Percentiles rank a stretch among this genome's conserved stretches.
These are phyloP conservation scores for Peromyscus nudipes DNA, from an alignment of 2,797 vertebrate species.

Conservation along the genomic window DNA sequence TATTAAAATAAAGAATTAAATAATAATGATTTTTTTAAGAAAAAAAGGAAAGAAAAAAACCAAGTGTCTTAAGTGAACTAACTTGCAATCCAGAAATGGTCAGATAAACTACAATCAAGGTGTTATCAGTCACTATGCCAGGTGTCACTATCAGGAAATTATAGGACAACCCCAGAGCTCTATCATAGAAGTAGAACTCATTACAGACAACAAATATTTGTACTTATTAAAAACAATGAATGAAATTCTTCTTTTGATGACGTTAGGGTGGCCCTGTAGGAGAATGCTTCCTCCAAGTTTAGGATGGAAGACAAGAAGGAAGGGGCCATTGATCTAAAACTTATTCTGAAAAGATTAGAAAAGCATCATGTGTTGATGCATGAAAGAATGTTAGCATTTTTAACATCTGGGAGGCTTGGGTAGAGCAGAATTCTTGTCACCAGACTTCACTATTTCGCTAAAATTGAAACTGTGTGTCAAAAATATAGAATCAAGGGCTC, in stretches of 20 bases:
- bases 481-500: conserved; percentile 36
- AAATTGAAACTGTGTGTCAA: conserved; percentile 5
- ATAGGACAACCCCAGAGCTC: neutral
- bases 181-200: neutral
- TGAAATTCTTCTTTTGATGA: neutral
- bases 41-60: neutral
- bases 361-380: neutral
- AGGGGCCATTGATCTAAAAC: neutral
- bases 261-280: neutral
- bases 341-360: neutral
- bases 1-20: neutral
- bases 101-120: conserved; percentile 23
- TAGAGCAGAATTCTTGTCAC: neutral
- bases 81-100: neutral
- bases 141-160: neutral
- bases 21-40: neutral
- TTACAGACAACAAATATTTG: neutral
- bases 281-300: neutral
- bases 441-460: neutral
- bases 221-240: neutral
- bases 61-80: neutral
- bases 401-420: neutral
- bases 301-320: neutral
- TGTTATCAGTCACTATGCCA: neutral
- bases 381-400: conserved; percentile 14